phyloP scores from a whole-genome alignment of 2,888 invertebrate genomes.

The Tridacna crocea region DNA sequence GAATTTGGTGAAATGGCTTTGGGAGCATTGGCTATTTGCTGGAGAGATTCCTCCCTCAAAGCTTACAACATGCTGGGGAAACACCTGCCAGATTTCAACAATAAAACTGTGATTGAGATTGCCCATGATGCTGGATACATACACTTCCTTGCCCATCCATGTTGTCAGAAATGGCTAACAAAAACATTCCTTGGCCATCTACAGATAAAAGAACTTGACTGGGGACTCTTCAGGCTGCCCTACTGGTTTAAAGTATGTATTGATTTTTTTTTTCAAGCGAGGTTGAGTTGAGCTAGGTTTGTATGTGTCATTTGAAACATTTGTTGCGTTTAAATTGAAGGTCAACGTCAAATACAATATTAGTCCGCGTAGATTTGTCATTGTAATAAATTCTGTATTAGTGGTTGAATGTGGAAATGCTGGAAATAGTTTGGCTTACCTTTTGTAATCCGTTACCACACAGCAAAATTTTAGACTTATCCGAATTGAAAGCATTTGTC shows the following conservation, averaged over 20 bases:
- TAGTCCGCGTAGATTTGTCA: too few species aligned
- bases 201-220: constrained; percentile 81
- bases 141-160: constrained; percentile 85
- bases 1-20: constrained; percentile 83
- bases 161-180: constrained; percentile 85
- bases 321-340: too few species aligned
- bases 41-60: constrained; percentile 76
- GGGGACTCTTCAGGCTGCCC: constrained; percentile 80
- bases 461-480: too few species aligned
- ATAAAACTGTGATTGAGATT: constrained; percentile 83
- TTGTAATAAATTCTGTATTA: too few species aligned
- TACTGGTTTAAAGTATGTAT: constrained; percentile 81
- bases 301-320: too few species aligned
- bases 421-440: too few species aligned
- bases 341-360: too few species aligned
- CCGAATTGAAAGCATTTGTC: too few species aligned
- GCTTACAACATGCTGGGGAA: constrained; percentile 82
- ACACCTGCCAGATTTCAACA: constrained; percentile 82
- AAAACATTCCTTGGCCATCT: constrained; percentile 83
- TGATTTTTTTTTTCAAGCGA: not conserved
- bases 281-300: too few species aligned
- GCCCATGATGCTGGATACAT: constrained; percentile 83
- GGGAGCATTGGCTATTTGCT: constrained; percentile 81
- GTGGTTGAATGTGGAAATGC: too few species aligned
- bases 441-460: too few species aligned